A percentile compares a stretch with the other conserved stretches of the same genome.
Evolutionary conservation across 2,888 invertebrate species (phyloP).

Genomic region (Drosophila kanekoi): DNA sequence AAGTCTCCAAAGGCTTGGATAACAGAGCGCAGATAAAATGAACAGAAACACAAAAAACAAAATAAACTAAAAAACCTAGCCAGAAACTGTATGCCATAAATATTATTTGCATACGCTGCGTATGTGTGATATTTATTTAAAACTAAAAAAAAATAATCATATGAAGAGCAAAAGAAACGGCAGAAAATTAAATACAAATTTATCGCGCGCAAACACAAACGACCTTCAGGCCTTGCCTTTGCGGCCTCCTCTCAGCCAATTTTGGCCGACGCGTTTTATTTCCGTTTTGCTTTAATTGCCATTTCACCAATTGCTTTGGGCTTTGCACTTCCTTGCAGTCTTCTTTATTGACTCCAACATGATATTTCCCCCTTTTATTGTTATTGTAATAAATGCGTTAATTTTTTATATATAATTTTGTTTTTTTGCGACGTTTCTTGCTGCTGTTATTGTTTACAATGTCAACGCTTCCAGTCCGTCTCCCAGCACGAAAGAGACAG

Average conservation of each 20-base stretch:
- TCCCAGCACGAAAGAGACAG: constrained; percentile 5
- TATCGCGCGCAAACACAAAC: constrained; percentile 68
- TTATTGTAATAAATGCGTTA: constrained; percentile 28
- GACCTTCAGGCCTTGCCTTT: constrained; percentile 62
- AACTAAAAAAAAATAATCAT: constrained; percentile 24
- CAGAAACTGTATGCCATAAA: constrained; percentile 38
- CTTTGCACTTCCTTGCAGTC: constrained; percentile 32
- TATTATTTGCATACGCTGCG: constrained; percentile 51
- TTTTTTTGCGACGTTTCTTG: constrained; percentile 5
- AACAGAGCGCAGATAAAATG: constrained; percentile 53
- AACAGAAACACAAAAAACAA: constrained; percentile 12
- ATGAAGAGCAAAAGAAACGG: background rate
- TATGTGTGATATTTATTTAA: constrained; percentile 61
- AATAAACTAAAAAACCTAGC: constrained; percentile 25
- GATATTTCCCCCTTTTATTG: constrained; percentile 8
- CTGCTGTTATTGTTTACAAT: constrained; percentile 13
- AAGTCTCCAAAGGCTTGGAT: constrained; percentile 62
- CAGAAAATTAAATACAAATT: constrained; percentile 34
- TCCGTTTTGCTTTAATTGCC: constrained; percentile 46
- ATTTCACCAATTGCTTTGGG: constrained; percentile 18
- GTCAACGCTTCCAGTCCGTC: background rate
- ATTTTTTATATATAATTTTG: constrained; percentile 2
- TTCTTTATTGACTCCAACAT: constrained; percentile 14
- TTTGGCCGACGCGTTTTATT: constrained; percentile 32
- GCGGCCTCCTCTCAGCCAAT: constrained; percentile 24